Evolutionary conservation across 2,113 vertebrate genomes (phyloP).

Genomic region (Callaeas wilsoni): DNA sequence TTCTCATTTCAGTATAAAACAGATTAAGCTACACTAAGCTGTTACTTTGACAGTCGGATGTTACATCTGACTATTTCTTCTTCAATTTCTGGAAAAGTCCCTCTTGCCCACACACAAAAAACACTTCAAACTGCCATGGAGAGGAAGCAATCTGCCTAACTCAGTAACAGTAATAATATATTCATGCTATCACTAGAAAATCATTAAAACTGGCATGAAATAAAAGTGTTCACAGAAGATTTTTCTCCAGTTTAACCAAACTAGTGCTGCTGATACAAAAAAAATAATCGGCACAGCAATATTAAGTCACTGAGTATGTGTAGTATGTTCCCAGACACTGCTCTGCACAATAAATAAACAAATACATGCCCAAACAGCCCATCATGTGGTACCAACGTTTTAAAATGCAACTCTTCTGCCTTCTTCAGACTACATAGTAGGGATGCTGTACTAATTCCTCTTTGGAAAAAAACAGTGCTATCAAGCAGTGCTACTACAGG

Average conservation of each 20-base stretch:
- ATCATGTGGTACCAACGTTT: neutral
- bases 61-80: neutral
- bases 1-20: neutral
- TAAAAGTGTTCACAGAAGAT: neutral
- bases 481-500: neutral
- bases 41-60: neutral
- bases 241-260: neutral
- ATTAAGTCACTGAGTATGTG: neutral
- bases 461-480: neutral
- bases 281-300: neutral
- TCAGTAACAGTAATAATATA: neutral
- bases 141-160: neutral
- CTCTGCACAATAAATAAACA: neutral
- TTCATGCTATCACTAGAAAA: neutral
- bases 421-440: neutral
- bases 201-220: neutral
- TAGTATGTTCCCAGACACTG: neutral
- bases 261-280: neutral
- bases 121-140: neutral
- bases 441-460: neutral
- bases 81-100: neutral
- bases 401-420: neutral
- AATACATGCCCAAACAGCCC: neutral
- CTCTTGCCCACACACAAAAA: neutral
- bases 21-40: neutral